A percentile compares a stretch with the other conserved stretches of the same genome.
Evolutionary conservation across 1,140 invertebrate species (phyloP).

Genomic region (Musca vetustissima): DNA sequence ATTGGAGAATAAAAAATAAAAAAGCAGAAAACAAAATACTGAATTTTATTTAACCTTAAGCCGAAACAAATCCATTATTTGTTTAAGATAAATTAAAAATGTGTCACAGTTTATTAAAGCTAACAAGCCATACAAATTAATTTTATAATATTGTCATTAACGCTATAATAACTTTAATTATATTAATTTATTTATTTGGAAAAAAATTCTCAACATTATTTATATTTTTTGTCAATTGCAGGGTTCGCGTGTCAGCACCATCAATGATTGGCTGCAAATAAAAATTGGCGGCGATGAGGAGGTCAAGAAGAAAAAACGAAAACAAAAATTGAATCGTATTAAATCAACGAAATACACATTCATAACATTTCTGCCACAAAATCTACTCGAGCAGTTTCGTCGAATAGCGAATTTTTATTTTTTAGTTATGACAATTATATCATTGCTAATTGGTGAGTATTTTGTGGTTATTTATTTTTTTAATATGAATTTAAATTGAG

Average conservation of each 20-base stretch:
- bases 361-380: constrained; percentile 81
- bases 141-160: too few species aligned
- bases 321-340: constrained; percentile 61
- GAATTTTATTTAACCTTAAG: too few species aligned
- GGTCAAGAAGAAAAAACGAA: constrained; percentile 54
- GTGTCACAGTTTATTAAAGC: too few species aligned
- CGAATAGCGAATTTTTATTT: constrained; percentile 87
- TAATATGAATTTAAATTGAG: too few species aligned
- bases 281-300: constrained; percentile 60
- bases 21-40: too few species aligned
- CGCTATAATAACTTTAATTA: not conserved
- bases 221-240: constrained; percentile 47
- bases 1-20: too few species aligned
- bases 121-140: too few species aligned
- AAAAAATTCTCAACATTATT: not conserved
- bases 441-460: constrained; percentile 63
- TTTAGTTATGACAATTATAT: constrained; percentile 70
- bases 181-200: constrained; percentile 11
- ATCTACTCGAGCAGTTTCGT: constrained; percentile 82
- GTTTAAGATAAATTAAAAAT: too few species aligned
- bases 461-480: not conserved
- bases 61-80: too few species aligned
- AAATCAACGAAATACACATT: constrained; percentile 75
- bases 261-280: constrained; percentile 61
- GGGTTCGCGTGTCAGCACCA: constrained; percentile 62